These are phyloP conservation scores for Ooceraea biroi DNA, from an alignment of 1,140 invertebrate species.

Conservation along the genomic window DNA sequence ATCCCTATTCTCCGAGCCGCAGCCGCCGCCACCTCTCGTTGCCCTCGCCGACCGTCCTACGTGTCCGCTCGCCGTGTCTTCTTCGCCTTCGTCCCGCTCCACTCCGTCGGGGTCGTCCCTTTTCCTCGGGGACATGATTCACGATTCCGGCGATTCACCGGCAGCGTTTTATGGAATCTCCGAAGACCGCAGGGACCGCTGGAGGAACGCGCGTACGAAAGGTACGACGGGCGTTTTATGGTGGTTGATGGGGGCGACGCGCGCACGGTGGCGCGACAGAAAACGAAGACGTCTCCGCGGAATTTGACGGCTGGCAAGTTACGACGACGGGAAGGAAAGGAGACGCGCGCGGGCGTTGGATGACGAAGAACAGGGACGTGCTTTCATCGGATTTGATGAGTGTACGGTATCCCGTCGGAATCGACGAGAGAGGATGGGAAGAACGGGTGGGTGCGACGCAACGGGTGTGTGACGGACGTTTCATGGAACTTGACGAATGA, in stretches of 20 bases:
- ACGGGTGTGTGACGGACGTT: not conserved
- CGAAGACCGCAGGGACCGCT: conserved; percentile 29
- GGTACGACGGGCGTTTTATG: conserved; percentile 40
- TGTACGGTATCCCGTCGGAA: conserved; percentile 42
- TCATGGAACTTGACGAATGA: conserved; percentile 46
- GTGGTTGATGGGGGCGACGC: conserved; percentile 30
- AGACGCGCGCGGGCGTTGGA: conserved; percentile 8
- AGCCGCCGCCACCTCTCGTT: not conserved
- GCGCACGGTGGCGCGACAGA: not conserved
- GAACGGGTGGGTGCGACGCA: not conserved
- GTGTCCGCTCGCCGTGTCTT: conserved; percentile 38
- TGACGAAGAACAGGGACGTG: conserved; percentile 54
- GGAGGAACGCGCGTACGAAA: conserved; percentile 11
- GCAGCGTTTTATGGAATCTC: conserved; percentile 61
- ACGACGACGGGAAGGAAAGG: conserved; percentile 50
- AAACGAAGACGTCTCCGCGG: conserved; percentile 48
- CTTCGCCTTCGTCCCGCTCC: conserved; percentile 3
- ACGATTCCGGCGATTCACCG: conserved; percentile 65
- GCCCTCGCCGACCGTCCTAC: not conserved
- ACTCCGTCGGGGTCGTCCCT: conserved; percentile 27
- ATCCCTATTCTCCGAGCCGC: conserved; percentile 50
- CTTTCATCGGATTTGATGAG: conserved; percentile 57
- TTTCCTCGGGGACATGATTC: conserved; percentile 68
- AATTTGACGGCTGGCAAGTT: conserved; percentile 48
- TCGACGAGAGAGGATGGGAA: not conserved